Evolutionary conservation across 2,797 vertebrate genomes (phyloP), one percentile per base, ranked within the genome.

Genomic region (Fratercula arctica): DNA sequence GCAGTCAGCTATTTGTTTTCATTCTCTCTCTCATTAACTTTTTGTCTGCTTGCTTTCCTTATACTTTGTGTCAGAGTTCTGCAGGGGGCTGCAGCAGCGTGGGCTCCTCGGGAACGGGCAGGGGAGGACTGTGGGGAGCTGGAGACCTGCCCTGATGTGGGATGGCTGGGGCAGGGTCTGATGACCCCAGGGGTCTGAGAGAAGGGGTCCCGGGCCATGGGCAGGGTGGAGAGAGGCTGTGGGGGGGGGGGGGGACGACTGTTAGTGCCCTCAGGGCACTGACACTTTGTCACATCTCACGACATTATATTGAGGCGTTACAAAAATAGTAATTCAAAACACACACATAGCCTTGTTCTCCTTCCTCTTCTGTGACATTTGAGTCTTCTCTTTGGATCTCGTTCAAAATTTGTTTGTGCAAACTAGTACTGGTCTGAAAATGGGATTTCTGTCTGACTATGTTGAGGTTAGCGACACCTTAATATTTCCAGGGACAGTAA

Each of bases 71-170:
- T 19, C 18, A 13, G 39, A 54, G 56, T 24, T 26, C 48, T 59
- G 35, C 8, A 26, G 46, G 14, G 10, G 35, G 15, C 53, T 1
- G 3, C 10, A 19, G 48, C 0, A 0, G 2, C 0, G 0, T 20
- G 8, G 59, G 6, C 0, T 41, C 4, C 18, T 18, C 3, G 2
- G 5, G 29, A 7, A 19, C 4, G 1, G 17, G 6, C 23, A 29
- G 51, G 23, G 11, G n/a, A 77, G 26, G 39, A 25, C 11, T 60
- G 5, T 7, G 5, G 20, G 25, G 13, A 63, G 4, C 33, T 46
- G 60, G 37, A 51, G 7, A 19, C 16, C 7, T 2, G 3, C 24
- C 16, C 41, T 64, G 24, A 13, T 35, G 18, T 1, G 0, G 11
- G 28, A 23, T 24, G 18, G 1, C 15, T 43, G 26, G 10, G 6